phyloP scores from a whole-genome alignment of 2,888 invertebrate species.

The Ditula angustiorana region DNA sequence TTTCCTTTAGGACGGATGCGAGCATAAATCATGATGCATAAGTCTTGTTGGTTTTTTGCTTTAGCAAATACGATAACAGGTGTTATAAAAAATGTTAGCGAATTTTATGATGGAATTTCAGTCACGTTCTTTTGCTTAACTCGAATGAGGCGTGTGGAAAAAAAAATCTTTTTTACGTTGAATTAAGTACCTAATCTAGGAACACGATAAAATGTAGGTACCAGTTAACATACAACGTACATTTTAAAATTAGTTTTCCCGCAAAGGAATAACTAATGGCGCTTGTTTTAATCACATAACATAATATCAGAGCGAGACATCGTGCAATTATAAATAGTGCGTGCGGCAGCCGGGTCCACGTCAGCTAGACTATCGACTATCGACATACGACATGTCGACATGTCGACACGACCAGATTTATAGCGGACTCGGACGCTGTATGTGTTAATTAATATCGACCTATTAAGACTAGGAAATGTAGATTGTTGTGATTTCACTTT shows the following conservation, averaged over 20 bases:
- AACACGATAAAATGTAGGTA: too few relatives aligned
- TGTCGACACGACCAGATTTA: conserved; percentile 62
- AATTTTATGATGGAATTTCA: background rate
- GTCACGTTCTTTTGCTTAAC: background rate
- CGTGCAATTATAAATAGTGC: conserved; percentile 57
- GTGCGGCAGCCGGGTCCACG: conserved; percentile 38
- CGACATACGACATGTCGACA: conserved; percentile 69
- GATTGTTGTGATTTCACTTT: conserved; percentile 43
- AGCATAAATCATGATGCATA: conserved; percentile 6
- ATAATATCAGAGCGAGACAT: conserved; percentile 58
- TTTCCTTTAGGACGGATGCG: background rate
- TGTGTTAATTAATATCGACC: conserved; percentile 75
- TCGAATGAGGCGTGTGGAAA: too few relatives aligned
- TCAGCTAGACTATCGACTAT: conserved; percentile 49
- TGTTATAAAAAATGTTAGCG: background rate
- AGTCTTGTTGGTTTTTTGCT: background rate
- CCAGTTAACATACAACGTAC: too few relatives aligned
- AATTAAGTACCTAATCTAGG: too few relatives aligned
- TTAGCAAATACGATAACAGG: conserved; percentile 1
- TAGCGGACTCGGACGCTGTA: conserved; percentile 61
- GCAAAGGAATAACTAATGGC: conserved; percentile 21
- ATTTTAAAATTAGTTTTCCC: background rate
- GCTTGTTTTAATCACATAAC: conserved; percentile 37
- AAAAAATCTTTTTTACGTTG: too few relatives aligned
- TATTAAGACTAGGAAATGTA: conserved; percentile 53